Evolutionary conservation across 2,113 vertebrate genomes (phyloP), one percentile per base, ranked within the genome.

Genomic region (Callocephalon fimbriatum): DNA sequence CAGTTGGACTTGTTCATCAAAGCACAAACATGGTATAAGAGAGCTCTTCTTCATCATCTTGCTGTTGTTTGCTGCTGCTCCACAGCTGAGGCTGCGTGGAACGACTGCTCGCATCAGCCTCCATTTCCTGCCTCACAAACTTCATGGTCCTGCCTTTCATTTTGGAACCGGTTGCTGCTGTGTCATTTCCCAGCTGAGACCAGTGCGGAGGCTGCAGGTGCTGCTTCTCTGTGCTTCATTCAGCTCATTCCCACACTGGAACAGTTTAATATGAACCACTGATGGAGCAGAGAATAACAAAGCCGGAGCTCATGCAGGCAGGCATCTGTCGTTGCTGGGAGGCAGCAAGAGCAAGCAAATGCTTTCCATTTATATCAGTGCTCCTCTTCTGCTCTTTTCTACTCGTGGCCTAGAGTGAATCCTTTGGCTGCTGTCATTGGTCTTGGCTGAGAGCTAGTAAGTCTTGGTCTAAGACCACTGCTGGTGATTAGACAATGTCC

Each of bases 61-160:
- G 82, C 91, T 1, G 75, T 51, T 88, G 90, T 86, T 88, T 56
- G 88, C 88, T 88, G 79, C 87, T 84, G 87, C 74, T 88, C 58
- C 0, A 12, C 90, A 76, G 96, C 90, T 92, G 88, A 93, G 90
- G 16, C 92, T 70, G 88, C 71, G 7, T 8, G 22, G 74, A 89
- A 66, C 1, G 73, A 77, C 84, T 15, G 93, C 89, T 77, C 37
- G 27, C 56, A 47, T 88, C 42, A 37, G 77, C 93, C 95, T 97
- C 96, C 96, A 96, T 97, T 97, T 97, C 96, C 96, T 96, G 95
- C 93, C 45, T 90, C 91, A 4, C 51, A 93, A 86, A 83, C 94
- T 94, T 96, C 48, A 0, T 95, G 86, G 90, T 83, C 94, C 93
- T 95, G 94, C 86, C 95, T 80, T 93, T 96, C 96, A 90, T 97